phyloP scores from a whole-genome alignment of 2,888 invertebrate species.

The Thelaira solivaga region DNA sequence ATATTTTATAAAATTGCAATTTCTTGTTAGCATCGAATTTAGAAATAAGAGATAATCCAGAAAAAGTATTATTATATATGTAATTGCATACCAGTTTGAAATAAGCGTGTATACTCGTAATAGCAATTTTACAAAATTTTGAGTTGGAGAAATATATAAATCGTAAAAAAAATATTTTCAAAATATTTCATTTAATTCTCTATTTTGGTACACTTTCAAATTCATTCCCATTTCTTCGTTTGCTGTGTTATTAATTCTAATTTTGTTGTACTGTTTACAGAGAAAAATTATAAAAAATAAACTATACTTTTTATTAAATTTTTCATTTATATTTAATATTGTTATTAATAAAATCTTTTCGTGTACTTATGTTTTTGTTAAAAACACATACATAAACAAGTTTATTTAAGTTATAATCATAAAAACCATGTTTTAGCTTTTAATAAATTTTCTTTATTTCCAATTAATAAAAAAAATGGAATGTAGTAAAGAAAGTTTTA shows the following conservation, averaged over 20 bases:
- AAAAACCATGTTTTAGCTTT: slow-evolving; percentile 12
- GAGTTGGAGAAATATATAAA: too few relatives aligned
- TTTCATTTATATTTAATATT: slow-evolving; percentile 14
- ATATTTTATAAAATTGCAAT: too few relatives aligned
- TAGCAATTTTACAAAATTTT: too few relatives aligned
- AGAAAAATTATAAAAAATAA: background rate
- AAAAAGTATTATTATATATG: too few relatives aligned
- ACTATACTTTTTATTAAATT: background rate
- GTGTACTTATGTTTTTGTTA: slow-evolving; percentile 49
- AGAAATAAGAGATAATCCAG: too few relatives aligned
- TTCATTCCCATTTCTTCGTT: too few relatives aligned
- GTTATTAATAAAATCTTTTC: slow-evolving; percentile 28
- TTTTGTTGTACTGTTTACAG: background rate
- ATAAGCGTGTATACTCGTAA: too few relatives aligned
- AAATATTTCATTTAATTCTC: too few relatives aligned
- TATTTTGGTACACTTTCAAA: too few relatives aligned
- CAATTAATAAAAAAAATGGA: slow-evolving; percentile 19
- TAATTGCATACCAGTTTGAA: too few relatives aligned
- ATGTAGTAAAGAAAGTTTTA: slow-evolving; percentile 44
- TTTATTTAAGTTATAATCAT: slow-evolving; percentile 24
- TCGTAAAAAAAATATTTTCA: too few relatives aligned
- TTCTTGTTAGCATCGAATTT: too few relatives aligned
- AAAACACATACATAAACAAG: slow-evolving; percentile 16
- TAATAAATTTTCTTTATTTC: slow-evolving; percentile 19
- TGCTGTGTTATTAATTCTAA: background rate